Base-by-base conservation (phyloP, 2,888 invertebrate species). In the Seira ritae region DNA sequence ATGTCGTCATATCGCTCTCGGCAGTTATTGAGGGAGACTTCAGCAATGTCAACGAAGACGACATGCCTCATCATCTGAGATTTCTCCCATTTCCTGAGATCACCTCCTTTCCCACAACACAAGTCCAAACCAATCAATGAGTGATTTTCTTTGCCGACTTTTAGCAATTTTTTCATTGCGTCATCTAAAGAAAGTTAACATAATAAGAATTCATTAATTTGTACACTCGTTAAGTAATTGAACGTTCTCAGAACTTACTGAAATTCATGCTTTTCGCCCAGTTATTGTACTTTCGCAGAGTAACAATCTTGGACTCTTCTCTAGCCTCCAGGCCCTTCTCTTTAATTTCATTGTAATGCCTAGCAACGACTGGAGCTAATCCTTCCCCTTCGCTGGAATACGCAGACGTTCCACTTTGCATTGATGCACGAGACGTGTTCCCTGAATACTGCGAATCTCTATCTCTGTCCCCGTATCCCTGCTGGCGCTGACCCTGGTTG, bases 61-160 rank as follows among this genome's bases (percentile, higher is more conserved):
- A 97, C 92, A 91, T 96, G 95, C 0, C 94, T 93, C 71, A 98
- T 95, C 84, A 93, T 92, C 73, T 93, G 95, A 10, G 85, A 86
- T 90, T 96, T 97, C 84, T 94, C 94, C 97, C 99, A 99, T 91
- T 99, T 99, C n/a, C 96, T 92, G 46, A 99, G 92, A 91, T 99
- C 99, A 0, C 99, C 99, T 20, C 99, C 99, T 92, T 99, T 99
- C 0, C 99, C 99, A 90, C 98, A 98, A 89, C 98, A 97, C 92
- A 99, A 94, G 91, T 99, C 99, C 74, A 98, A 92, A 0, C 97
- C 96, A 81, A 93, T 92, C 37, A 96, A 89, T 0, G 67, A n/a
- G 12, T 77, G 72, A 23, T 82, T 75, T 19, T 67, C n/a, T 6
- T 60, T 66, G 0, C 71, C 65, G 1, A 15, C 50, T 4, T 68